A percentile compares a stretch with the other conserved stretches of the same genome.
Conservation (phyloP, 2,888 invertebrate species). For the Xanthia togata region DNA sequence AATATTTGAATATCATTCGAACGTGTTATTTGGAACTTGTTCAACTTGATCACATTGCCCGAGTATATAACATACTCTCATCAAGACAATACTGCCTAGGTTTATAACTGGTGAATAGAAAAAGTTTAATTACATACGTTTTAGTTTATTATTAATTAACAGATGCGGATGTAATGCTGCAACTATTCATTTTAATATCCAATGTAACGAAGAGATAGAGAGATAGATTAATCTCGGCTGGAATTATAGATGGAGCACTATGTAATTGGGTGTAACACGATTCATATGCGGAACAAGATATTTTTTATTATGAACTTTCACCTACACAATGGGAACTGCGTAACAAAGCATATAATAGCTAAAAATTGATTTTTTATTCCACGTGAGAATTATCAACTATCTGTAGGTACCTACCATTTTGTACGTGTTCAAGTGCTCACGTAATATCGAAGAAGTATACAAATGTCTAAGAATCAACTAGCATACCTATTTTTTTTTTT, state of each 20-base stretch:
- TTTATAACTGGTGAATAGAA: constrained; percentile 28
- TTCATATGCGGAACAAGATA: constrained; percentile 66
- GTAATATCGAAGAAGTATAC: constrained; percentile 69
- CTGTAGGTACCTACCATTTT: constrained; percentile 66
- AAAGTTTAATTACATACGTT: constrained; percentile 20
- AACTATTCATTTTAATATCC: constrained; percentile 42
- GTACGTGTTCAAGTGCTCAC: constrained; percentile 64
- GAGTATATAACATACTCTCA: constrained; percentile 1
- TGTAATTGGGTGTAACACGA: constrained; percentile 58
- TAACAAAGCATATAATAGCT: constrained; percentile 72
- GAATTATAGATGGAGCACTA: constrained; percentile 55
- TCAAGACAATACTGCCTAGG: constrained; percentile 6
- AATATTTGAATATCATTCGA: constrained; percentile 48
- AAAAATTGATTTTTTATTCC: constrained; percentile 71
- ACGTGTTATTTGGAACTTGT: constrained; percentile 22
- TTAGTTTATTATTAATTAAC: constrained; percentile 33
- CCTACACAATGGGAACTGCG: constrained; percentile 79
- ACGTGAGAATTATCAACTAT: constrained; percentile 76
- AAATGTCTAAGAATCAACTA: no score
- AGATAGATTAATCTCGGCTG: constrained; percentile 35
- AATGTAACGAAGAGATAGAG: constrained; percentile 49
- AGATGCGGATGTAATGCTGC: constrained; percentile 34
- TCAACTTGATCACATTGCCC: constrained; percentile 21
- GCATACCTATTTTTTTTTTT: no score
- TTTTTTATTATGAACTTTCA: constrained; percentile 84